Evolutionary conservation across 1,140 invertebrate genomes (phyloP).

Genomic region (Brachionus asplanchnoidis): DNA sequence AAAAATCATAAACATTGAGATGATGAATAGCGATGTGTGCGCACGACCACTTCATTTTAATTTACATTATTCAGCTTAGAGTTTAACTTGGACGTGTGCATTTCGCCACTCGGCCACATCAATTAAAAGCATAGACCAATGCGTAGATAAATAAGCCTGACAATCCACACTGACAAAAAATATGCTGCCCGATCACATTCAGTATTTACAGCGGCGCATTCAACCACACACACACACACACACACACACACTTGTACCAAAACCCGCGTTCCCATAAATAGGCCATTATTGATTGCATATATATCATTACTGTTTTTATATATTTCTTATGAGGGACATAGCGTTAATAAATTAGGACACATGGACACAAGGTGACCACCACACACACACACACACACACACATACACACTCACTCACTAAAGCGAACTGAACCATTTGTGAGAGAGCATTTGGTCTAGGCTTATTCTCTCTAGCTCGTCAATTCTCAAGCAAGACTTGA

Average conservation of each 20-base stretch:
- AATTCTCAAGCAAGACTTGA: slow-evolving; percentile 5
- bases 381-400: neutral
- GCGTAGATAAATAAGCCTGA: neutral
- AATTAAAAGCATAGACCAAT: neutral
- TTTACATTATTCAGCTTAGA: neutral
- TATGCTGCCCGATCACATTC: neutral
- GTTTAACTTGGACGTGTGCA: neutral
- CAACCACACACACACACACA: neutral
- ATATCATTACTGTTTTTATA: neutral
- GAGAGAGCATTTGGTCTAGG: neutral
- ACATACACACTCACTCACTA: neutral
- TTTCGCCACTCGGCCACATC: neutral
- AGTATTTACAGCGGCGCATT: neutral
- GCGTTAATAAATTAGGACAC: neutral
- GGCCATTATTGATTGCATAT: neutral
- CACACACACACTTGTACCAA: too few relatives aligned
- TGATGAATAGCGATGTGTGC: neutral
- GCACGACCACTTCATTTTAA: neutral
- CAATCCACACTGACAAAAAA: neutral
- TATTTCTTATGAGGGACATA: neutral
- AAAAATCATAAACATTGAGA: neutral
- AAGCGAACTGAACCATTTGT: slow-evolving; percentile 28
- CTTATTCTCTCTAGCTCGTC: neutral
- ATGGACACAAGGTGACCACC: too few relatives aligned
- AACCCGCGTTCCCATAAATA: neutral